Evolutionary conservation across 2,888 invertebrate species (phyloP), one percentile per base, ranked within the genome.

Genomic region (Stomorhina lunata): DNA sequence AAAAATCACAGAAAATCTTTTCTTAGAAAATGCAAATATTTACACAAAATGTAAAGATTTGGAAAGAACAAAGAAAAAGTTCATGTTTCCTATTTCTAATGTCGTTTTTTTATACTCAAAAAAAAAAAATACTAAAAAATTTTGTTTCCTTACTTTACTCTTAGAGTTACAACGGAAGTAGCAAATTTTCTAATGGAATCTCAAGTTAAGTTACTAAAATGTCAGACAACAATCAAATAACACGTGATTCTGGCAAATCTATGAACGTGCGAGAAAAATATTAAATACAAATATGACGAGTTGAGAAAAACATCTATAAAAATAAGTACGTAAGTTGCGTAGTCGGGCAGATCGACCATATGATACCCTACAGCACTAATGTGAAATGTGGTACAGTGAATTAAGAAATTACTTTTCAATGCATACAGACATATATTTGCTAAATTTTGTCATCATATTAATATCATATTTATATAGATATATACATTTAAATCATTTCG

Each of bases 191-290:
- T 43, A 79, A 71, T 75, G 55, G 59, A 61, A 59, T 71, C 66
- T 61, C 53, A 78, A 82, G 80, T 78, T 78, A 68, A 80, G 79
- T 81, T 76, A 65, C 37, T 77, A 63, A 83, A 79, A 72, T 79
- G 78, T 76, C 81, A 65, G 81, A 48, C 79, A 83, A 73, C 73
- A 83, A 84, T 83, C 81, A 76, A 84, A 83, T 79, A 81, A 84
- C 84, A 83, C 84, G 84, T 84, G 83, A 83, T 83, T 84, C 50
- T 63, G 12, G 40, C 37, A 48, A 76, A 76, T 73, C 45, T 17
- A 1, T 34, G 73, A 81, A 83, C 81, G 83, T 84, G 84, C 73
- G 61, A 73, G 66, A 80, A 83, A 72, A 50, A 48, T 59, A 68
- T 72, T 29, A 66, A 53, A 68, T 25, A 68, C 48, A 68, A 25